Base-by-base conservation (phyloP, 2,113 vertebrate genomes). In the Poeciliopsis retropinna region DNA sequence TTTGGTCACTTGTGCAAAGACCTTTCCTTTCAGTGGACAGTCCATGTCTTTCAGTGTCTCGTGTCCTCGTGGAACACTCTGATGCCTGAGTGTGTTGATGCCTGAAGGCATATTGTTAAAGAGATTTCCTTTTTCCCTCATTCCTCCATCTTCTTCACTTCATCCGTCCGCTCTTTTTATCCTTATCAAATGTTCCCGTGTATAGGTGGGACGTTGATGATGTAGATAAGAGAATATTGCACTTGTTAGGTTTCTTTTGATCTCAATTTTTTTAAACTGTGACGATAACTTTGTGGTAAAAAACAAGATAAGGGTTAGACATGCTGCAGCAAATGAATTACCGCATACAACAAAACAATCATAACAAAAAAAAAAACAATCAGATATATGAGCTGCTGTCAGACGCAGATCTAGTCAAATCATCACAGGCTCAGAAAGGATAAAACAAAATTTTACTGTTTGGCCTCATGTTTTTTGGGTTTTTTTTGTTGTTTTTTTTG, bases 221-320 rank as follows among this genome's bases (percentile, higher is more conserved):
- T 91, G 88, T 89, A 93, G 89, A 91, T 90, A 91, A 90, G 88
- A 91, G 75, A 91, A 88, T 90, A 88, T 87, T 91, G 91, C 90
- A 91, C 88, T 90, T 75, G 81, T 85, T 84, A 87, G 75, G 86
- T 91, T 91, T 90, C 80, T 86, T 93, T 91, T 91, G 73, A 89
- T 91, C 87, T 89, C 82, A 71, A 88, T 47, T 92, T 89, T 44
- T 57, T 57, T 57, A 10, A 87, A 92, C 85, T 85, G 88, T 91
- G 85, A 89, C 89, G 88, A 84, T 90, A 90, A 88, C 75, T 87
- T 81, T 90, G 85, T 87, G 78, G 79, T 6, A 80, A 86, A 86
- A 32, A 89, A 85, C 75, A 80, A 86, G 87, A 83, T 90, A 91
- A 86, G 82, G 78, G 62, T 88, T 82, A 85, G 78, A 88, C 78